Evolutionary conservation across 2,113 vertebrate genomes (phyloP), one percentile per base, ranked within the genome.

Genomic region (Sander lucioperca): DNA sequence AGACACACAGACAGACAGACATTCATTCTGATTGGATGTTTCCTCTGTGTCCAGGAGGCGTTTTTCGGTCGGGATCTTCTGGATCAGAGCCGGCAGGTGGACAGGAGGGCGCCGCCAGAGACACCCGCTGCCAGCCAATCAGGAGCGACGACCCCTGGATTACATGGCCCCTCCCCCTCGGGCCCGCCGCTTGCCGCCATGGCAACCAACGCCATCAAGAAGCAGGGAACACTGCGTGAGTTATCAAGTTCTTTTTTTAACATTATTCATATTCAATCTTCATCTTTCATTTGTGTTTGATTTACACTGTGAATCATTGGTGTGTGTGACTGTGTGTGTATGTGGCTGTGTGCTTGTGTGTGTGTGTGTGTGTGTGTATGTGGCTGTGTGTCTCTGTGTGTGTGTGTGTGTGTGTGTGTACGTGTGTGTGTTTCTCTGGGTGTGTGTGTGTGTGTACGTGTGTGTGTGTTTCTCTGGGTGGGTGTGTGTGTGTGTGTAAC

Each of bases 31-130:
- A 89, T 66, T 79, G 75, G n/a, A 9, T 58, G 18, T 33, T 25
- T 15, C 15, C 43, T 68, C 8, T 19, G 56, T 79, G 50, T 88
- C 18, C 89, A 99, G 98, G 98, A 99, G 53, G 98, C 98, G 27
- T 99, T 99, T 90, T 99, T 99, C 86, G 98, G 98, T 74, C 98
- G 97, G 83, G 96, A 97, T 71, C 95, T 99, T 54, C 94, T 99
- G 66, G 96, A 97, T 83, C 96, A 95, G 68, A 99, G 97, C 76
- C 95, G 95, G 57, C 97, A 95, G 88, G 95, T 96, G 74, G 96
- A 62, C 74, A 95, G 93, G 90, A 91, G 88, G 77, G 91, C 79
- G 64, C 68, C 43, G 1, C 15, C 54, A 5, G 89, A 87, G 57
- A n/a, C 43, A 0, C 18, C 61, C 1, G 36, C 30, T 6, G 15